Evolutionary conservation across 1,140 invertebrate genomes (phyloP), one percentile per base, ranked within the genome.

Genomic region (Ladona fulva): DNA sequence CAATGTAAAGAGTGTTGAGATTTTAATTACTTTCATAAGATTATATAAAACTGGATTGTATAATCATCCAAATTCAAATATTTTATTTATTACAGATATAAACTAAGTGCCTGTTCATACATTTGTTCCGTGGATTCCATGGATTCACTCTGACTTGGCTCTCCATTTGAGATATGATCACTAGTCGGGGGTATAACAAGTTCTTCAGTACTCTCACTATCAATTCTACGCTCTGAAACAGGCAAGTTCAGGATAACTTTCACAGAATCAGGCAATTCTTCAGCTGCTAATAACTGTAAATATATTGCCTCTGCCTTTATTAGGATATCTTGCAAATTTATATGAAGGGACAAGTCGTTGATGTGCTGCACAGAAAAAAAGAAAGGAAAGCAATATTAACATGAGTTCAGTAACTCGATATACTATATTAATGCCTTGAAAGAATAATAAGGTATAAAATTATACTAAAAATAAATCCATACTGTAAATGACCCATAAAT

Each of bases 261-360:
- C 66, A 94, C 88, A 24, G 89, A 86, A 81, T 92, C 89, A 0
- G 92, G 90, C 44, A 94, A 83, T 80, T 91, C 87, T 19, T 80
- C 74, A 10, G 89, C 89, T 42, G 89, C 89, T 82, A 90, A 89
- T 0, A 97, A 87, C 84, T 97, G 95, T 81, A 92, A 85, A 84
- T 92, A 97, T 80, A 98, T 96, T 14, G 92, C 93, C 85, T 98
- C 96, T 0, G 96, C 96, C 81, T 91, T 91, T 78, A 91, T 91
- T 19, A 99, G 83, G 16, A 92, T 92, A 80, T 89, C 88, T 74
- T 93, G 89, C 19, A 98, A 86, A 80, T 97, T 91, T 74, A 98
- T 91, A 76, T 91, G 89, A 82, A 93, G 90, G 25, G 94, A 94
- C 76, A 98, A 86, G 83, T 97, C 96, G 85, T 98, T 98, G 77